phyloP scores from a whole-genome alignment of 2,888 invertebrate species.

The Ormyrus rosae region DNA sequence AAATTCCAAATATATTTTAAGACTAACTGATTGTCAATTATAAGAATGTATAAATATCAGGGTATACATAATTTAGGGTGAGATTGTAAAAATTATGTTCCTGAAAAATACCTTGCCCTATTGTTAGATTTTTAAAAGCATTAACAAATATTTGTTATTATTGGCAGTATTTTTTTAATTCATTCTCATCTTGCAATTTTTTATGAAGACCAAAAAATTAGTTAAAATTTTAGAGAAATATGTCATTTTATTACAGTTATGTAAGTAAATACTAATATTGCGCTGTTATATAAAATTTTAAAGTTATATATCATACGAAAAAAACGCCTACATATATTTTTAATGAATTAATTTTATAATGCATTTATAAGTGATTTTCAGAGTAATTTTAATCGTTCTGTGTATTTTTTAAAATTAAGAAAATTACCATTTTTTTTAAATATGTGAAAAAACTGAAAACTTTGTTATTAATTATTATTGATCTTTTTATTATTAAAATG shows the following conservation, averaged over 20 bases:
- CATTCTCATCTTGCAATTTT: background rate
- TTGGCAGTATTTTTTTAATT: slow-evolving; percentile 39
- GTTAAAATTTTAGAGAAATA: slow-evolving; percentile 14
- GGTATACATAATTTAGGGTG: slow-evolving; percentile 50
- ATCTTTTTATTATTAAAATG: slow-evolving; percentile 26
- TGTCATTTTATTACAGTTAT: slow-evolving; percentile 39
- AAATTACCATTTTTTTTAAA: slow-evolving; percentile 12
- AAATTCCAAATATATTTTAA: slow-evolving; percentile 2
- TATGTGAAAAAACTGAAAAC: slow-evolving; percentile 24
- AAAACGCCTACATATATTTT: slow-evolving; percentile 24
- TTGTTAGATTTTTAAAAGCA: slow-evolving; percentile 36
- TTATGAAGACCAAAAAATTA: slow-evolving; percentile 32
- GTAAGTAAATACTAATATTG: slow-evolving; percentile 7
- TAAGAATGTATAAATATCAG: slow-evolving; percentile 32
- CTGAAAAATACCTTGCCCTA: slow-evolving; percentile 57
- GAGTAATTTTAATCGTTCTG: slow-evolving; percentile 12
- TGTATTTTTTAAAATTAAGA: slow-evolving; percentile 22
- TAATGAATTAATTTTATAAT: slow-evolving; percentile 29
- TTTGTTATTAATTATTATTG: slow-evolving; percentile 25
- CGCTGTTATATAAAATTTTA: slow-evolving; percentile 30
- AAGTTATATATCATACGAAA: slow-evolving; percentile 24
- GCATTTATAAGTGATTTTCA: slow-evolving; percentile 32
- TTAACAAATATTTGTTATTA: slow-evolving; percentile 30
- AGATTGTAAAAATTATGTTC: slow-evolving; percentile 56
- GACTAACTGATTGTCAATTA: slow-evolving; percentile 31